Base-by-base conservation (phyloP, 2,888 invertebrate genomes). In the Euplexia lucipara region DNA sequence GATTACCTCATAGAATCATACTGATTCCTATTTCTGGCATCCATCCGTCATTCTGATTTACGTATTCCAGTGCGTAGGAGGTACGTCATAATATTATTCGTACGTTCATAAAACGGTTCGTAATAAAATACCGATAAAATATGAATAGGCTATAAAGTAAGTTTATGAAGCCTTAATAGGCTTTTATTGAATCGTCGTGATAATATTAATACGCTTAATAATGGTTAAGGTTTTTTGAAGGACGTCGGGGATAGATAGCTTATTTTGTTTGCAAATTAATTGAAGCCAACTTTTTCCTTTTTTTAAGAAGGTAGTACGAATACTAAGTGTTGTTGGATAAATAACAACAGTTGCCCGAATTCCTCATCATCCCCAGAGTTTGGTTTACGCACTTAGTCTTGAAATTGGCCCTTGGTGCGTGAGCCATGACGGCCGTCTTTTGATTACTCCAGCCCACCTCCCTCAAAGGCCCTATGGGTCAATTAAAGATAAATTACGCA, bases 111-210 rank as follows among this genome's bases (percentile, higher is more conserved):
- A 60, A 78, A 73, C 39, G 30, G n/a, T n/a, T 39, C 20, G 54
- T 48, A 77, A 78, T 78, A 80, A 78, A 78, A 80, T 10, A 18
- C 34, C 44, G 22, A 63, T 80, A 81, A 78, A 78, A 70, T 75
- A 66, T 81, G 53, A 62, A 78, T 76, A 74, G 63, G 45, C 32
- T 6, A 18, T 74, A 62, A 66, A 65, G 6, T 14, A 1, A 42
- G 9, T 73, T 81, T 78, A 78, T 41, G 66, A n/a, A 5, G 41
- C 22, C 44, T 47, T 80, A 77, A 66, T 74, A 64, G 61, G 53
- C 49, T 42, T 66, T 61, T 66, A 74, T 81, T 78, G 81, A 70
- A 78, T 63, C 57, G 45, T 52, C 35, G 74, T 78, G 59, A 78
- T 74, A 60, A 44, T 66, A 56, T 37, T 73, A 73, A 65, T 72